These are phyloP conservation scores for Patella pellucida DNA, from an alignment of 2,888 invertebrate species.

Conservation along the genomic window DNA sequence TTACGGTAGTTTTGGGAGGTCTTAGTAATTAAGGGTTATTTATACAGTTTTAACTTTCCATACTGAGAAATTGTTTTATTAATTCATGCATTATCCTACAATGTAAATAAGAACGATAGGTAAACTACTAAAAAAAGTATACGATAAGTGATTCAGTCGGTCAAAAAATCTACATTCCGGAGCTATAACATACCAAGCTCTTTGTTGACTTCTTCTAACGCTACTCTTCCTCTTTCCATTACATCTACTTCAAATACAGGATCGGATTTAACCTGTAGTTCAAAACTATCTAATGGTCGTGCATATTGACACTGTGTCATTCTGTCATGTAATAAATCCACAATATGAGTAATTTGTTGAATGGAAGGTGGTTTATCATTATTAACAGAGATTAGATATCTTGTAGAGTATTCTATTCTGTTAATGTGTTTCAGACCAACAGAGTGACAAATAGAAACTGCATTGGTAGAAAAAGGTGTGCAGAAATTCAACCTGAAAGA, in stretches of 20 bases:
- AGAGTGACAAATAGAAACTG: slow-evolving; percentile 92
- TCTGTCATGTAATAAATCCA: slow-evolving; percentile 80
- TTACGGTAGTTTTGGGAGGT: not conserved
- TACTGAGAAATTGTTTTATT: no score
- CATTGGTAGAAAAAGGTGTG: slow-evolving; percentile 95
- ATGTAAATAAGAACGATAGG: no score
- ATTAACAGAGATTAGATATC: slow-evolving; percentile 75
- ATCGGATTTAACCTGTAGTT: slow-evolving; percentile 75
- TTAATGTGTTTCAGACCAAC: slow-evolving; percentile 82
- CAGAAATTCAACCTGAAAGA: slow-evolving; percentile 79
- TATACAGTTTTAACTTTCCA: no score
- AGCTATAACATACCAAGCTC: slow-evolving; percentile 76
- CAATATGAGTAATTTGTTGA: slow-evolving; percentile 51
- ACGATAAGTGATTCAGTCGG: no score
- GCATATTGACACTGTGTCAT: slow-evolving; percentile 93
- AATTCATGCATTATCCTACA: no score
- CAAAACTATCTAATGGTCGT: slow-evolving; percentile 76
- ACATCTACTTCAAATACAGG: slow-evolving; percentile 88
- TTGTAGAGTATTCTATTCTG: slow-evolving; percentile 79
- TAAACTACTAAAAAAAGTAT: no score
- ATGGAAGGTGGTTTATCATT: slow-evolving; percentile 31
- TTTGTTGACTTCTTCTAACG: slow-evolving; percentile 85
- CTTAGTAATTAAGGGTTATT: no score
- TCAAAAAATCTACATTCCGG: no score
- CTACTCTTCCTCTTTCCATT: slow-evolving; percentile 81